Base-by-base conservation (phyloP, 2,888 invertebrate genomes). In the Electrophaes corylata region DNA sequence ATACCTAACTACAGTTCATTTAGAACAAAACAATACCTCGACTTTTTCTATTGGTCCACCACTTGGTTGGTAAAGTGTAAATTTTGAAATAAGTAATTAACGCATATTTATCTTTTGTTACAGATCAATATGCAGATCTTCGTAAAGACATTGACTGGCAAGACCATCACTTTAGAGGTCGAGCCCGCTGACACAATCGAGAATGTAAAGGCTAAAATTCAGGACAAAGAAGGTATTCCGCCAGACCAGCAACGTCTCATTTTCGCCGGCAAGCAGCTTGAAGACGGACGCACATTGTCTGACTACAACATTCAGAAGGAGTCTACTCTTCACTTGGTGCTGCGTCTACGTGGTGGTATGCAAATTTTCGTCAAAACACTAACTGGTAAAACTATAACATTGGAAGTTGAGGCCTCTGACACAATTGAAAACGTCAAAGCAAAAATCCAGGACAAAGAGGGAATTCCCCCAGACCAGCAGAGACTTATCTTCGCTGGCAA, bases 201-300 rank as follows among this genome's bases (percentile, higher is more conserved):
- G 33, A 66, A 66, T 44, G 65, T 65, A 0, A 65, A 65, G 35
- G 33, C 33, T 12, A 33, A 33, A 11, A 33, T 33, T 12, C 33
- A 33, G 12, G 33, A 33, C 12, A 33, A 33, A 5, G 33, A 33
- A 33, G 33, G 33, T 4, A 33, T 33, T 12, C 33, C 33, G 12
- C 33, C 33, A 86, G 87, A 93, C 70, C 93, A 93, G 71, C 93
- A 93, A 73, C 79, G 93, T 57, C 72, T 94, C 53, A 33, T 33
- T 4, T 33, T 33, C 12, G 33, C 33, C 33, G 33, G 33, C 33
- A 33, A 33, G 33, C 33, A 33, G 33, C 33, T 33, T 12, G 33
- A 33, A 12, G 33, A 33, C 5, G 33, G 33, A 3, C 33, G 33
- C 4, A 33, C 33, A 3, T n/a, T 33, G 12, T 33, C 33, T 0